Percentiles rank a stretch among this genome's conserved stretches.
Conservation (phyloP, 2,113 vertebrate genomes). For the Heterochromis multidens region DNA sequence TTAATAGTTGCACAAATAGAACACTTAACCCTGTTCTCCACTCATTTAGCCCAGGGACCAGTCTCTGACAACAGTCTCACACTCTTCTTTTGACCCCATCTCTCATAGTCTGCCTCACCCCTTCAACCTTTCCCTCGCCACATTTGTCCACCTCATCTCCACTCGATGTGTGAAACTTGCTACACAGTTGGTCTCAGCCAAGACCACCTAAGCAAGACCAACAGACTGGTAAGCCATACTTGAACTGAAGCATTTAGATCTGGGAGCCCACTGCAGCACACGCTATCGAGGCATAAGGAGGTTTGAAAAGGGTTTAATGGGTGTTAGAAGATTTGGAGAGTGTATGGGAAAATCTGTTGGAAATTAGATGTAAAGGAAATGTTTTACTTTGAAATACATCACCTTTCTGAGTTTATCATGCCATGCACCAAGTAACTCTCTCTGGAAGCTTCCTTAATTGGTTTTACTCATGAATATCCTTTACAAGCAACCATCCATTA, state of each 20-base stretch:
- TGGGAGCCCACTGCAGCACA: slow-evolving; percentile 23
- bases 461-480: slow-evolving; percentile 41
- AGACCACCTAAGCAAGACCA: slow-evolving; percentile 41
- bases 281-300: slow-evolving; percentile 20
- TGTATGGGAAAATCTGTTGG: slow-evolving; percentile 6
- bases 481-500: slow-evolving; percentile 35
- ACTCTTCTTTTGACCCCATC: slow-evolving; percentile 45
- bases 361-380: slow-evolving; percentile 8
- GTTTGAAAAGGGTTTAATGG: slow-evolving; percentile 19
- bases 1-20: slow-evolving; percentile 62
- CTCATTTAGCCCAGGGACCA: slow-evolving; percentile 47
- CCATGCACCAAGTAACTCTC: not conserved
- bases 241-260: slow-evolving; percentile 29
- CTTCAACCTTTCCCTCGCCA: slow-evolving; percentile 19
- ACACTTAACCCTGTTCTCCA: slow-evolving; percentile 66
- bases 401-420: slow-evolving; percentile 7
- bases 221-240: slow-evolving; percentile 31
- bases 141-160: slow-evolving; percentile 17
- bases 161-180: slow-evolving; percentile 54
- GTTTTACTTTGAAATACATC: slow-evolving; percentile 18
- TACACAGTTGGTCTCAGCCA: slow-evolving; percentile 27
- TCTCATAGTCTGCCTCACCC: slow-evolving; percentile 16
- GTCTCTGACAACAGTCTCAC: slow-evolving; percentile 54
- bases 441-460: slow-evolving; percentile 39
- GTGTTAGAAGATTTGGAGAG: not conserved